Base-by-base conservation (phyloP, 2,113 vertebrate species). In the Hoplias malabaricus region DNA sequence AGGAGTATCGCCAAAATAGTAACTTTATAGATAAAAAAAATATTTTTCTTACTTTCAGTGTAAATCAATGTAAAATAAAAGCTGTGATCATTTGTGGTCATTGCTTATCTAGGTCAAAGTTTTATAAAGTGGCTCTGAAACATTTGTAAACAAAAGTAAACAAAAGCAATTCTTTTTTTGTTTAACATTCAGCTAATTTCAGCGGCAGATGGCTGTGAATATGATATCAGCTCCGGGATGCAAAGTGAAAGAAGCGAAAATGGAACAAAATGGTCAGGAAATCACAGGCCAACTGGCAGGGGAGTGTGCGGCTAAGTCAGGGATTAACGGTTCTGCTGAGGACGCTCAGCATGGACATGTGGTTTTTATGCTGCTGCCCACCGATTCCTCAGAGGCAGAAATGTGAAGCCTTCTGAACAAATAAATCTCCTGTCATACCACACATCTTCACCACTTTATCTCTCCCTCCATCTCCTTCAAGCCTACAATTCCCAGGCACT, bases 301-400 rank as follows among this genome's bases (percentile, higher is more conserved):
- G 56, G 31, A 72, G 57, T 16, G 23, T 70, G 53, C 40, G 67
- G 71, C 54, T 63, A 73, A 78, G 73, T 53, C 36, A 8, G 27
- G 53, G 80, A 85, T 80, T 78, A 84, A 82, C 34, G 38, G 25
- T 62, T 43, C 25, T 80, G 74, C 68, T 43, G 67, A 76, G 67
- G 59, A 23, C 40, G 69, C 71, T 63, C 72, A 56, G 67, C 46
- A 40, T 67, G 34, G 77, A 65, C 34, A 25, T 74, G 66, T 42
- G 73, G 67, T 77, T 65, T 71, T n/a, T 73, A 36, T 70, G 61
- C 69, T 72, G 63, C 62, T 54, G 27, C 59, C 50, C 65, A 75
- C 75, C 75, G 74, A 69, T 46, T 56, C 38, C 34, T 65, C 34
- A 16, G 29, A 61, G 75, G 42, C 65, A 65, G 63, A 71, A 68